Evolutionary conservation across 2,888 invertebrate species (phyloP).

Genomic region (Leptinotarsa peninsularis): DNA sequence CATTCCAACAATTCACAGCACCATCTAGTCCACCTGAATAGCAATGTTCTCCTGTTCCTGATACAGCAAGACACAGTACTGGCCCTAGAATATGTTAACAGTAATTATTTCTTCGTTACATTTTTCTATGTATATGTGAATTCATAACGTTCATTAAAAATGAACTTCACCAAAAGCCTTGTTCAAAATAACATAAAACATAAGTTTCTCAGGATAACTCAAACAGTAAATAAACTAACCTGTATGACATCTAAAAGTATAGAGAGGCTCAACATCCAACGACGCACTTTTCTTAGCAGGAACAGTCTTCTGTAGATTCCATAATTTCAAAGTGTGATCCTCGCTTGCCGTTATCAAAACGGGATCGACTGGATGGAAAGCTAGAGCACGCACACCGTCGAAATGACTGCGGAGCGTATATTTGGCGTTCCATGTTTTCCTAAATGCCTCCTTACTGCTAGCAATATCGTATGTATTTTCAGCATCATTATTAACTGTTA

Average conservation of each 20-base stretch:
- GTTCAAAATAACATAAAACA: too few species aligned
- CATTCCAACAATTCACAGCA: conserved; percentile 95
- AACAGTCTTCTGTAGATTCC: conserved; percentile 98
- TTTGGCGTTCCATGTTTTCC: conserved; percentile 95
- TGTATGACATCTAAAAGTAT: conserved; percentile 82
- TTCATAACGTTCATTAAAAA: too few species aligned
- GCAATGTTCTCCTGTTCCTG: conserved; percentile 91
- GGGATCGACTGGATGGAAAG: conserved; percentile 95
- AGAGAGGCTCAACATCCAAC: conserved; percentile 97
- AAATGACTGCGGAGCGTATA: conserved; percentile 96
- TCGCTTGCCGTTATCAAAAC: conserved; percentile 98
- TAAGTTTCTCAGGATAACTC: too few species aligned
- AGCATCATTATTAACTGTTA: conserved; percentile 97
- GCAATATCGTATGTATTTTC: conserved; percentile 90
- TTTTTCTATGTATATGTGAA: too few species aligned
- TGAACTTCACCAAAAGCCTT: too few species aligned
- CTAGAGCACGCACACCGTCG: conserved; percentile 90
- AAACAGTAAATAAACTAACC: conserved; percentile 66
- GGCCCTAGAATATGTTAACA: conserved; percentile 73
- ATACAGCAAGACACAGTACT: conserved; percentile 94
- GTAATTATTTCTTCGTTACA: too few species aligned
- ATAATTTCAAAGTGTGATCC: conserved; percentile 98
- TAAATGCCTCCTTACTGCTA: conserved; percentile 86
- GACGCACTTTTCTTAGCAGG: conserved; percentile 97
- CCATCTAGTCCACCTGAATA: conserved; percentile 96